Evolutionary conservation across 2,888 invertebrate species (phyloP), one percentile per base, ranked within the genome.

Genomic region (Lasioglossum morio): DNA sequence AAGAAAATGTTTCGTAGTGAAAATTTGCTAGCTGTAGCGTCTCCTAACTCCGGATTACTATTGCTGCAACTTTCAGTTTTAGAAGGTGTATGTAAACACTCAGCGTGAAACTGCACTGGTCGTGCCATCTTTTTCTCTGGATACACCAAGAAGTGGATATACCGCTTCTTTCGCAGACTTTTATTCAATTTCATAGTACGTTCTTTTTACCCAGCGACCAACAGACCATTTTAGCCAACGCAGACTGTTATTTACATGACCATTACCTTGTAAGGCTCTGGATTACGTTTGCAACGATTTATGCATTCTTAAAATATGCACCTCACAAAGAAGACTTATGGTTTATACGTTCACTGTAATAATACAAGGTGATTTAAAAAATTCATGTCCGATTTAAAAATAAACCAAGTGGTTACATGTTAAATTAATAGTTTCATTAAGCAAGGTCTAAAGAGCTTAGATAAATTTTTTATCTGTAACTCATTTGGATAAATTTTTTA

Each of bases 41-140:
- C 57, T 37, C 14, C 43, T 46, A 82, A 74, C 53, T 81, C 53
- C 10, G 27, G 53, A 69, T 69, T 43, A 40, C 76, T 60, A 53
- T 66, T 72, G 16, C 27, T 4, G 60, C 27, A 57, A 63, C 75
- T 66, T 77, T 76, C 43, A 72, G 27, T 19, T 48, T 30, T 23
- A 14, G 7, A 16, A 27, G 23, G 23, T 46, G n/a, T 30, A 7
- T n/a, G 72, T 57, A 60, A 60, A 72, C 57, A 79, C 60, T 79
- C 34, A 34, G 5, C 30, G 19, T 27, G 46, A 27, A 53, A n/a
- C 34, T 63, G 60, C 34, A 34, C 19, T 46, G 5, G 27, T 30
- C 7, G 60, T 14, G 16, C 60, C 14, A 60, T 60, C 5, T 60
- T 60, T 60, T 16, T 60, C 27, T 27, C 27, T 30, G 60, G 27